Evolutionary conservation across 37 sponge, comb jelly and placozoan species (phyloP), one percentile per base, ranked within the genome.

Genomic region (Lycopodina hypogea): DNA sequence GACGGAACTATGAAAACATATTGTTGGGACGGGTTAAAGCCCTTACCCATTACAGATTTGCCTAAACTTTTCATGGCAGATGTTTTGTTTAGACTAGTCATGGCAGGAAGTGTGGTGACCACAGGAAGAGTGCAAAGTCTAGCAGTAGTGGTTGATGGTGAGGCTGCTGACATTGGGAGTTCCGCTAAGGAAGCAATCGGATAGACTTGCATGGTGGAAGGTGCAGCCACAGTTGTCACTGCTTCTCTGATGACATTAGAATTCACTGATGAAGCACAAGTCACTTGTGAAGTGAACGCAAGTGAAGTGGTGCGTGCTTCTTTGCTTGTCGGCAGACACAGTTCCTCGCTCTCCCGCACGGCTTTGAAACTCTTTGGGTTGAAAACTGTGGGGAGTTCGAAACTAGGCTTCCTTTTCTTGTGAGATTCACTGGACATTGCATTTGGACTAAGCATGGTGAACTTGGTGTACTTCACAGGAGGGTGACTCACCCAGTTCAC

Each of bases 391-490:
- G 33, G 17, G 18, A 7, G 28, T 2, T 60, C 76, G 53, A 33
- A 28, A 22, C 38, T 22, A 12, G 41, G 23, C 29, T 41, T 76
- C 37, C 56, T 81, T 72, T 56, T 81, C 53, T 62, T 73, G 30
- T 62, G 39, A 6, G 34, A 28, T 2, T 71, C 82, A 45, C 30
- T 62, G 17, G 62, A 53, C 68, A 79, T 85, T 2, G 79, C 66
- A 3, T 56, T 37, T 22, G 86, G 73, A 32, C 80, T 85, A 4
- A 84, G 42, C 61, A 84, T 77, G 28, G 84, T 84, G 71, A 78
- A 84, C 61, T 84, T 84, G 64, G 84, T 84, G 57, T 84, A 84
- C 50, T 77, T 69, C 23, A 84, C 78, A 2, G 84, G 78, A 33
- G 86, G 80, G 36, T 79, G 86, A 59, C 68, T 79, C n/a, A 65